Conservation (phyloP, 2,797 vertebrate species). For the Propithecus deckenii region DNA sequence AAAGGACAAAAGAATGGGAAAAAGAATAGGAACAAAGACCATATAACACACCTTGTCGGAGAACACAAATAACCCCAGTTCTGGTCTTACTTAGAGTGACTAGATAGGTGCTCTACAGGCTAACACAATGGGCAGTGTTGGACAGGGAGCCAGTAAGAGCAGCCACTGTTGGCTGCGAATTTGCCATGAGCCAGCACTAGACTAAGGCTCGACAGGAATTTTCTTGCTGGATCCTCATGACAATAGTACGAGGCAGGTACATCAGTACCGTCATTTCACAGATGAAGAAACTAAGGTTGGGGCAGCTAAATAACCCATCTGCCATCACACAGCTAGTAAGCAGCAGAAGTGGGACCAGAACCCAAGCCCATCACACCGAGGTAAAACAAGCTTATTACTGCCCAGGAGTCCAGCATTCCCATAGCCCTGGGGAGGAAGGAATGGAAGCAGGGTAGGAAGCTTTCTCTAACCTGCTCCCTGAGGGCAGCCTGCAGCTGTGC, state of each 20-base stretch:
- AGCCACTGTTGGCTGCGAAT: fast-evolving
- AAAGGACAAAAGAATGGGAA: neutral
- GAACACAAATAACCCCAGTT: neutral
- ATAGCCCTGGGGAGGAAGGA: neutral
- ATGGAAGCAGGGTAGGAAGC: neutral
- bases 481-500: neutral
- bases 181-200: neutral
- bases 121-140: fast-evolving
- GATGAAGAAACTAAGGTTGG: neutral
- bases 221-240: neutral
- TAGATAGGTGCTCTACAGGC: neutral
- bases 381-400: neutral
- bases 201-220: neutral
- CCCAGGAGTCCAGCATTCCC: neutral
- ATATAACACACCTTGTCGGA: neutral
- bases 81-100: neutral
- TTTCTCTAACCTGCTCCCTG: neutral
- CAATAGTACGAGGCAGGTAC: neutral
- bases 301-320: neutral
- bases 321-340: neutral
- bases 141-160: neutral
- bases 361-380: neutral
- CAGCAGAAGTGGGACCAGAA: neutral
- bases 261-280: neutral
- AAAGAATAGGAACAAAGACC: conserved; percentile 1